Percentiles rank a stretch among this genome's conserved stretches.
Evolutionary conservation across 1,140 invertebrate genomes (phyloP).

Genomic region (Nymphalis io): DNA sequence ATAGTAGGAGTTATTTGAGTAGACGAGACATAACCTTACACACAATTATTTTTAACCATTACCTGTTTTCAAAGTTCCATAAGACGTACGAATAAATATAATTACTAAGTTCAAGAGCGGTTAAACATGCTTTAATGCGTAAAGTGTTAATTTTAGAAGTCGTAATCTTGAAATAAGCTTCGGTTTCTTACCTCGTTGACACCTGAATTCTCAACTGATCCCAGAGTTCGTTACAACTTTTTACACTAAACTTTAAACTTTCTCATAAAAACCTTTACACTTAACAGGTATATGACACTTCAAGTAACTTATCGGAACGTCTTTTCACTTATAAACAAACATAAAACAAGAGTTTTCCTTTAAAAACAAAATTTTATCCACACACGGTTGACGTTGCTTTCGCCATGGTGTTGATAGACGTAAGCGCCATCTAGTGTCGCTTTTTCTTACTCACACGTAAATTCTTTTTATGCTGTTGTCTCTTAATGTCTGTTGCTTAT

Average conservation of each 20-base stretch:
- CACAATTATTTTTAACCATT: slow-evolving; percentile 74
- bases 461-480: slow-evolving; percentile 17
- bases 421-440: slow-evolving; percentile 56
- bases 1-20: slow-evolving; percentile 45
- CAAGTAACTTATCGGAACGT: slow-evolving; percentile 55
- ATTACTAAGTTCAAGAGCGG: slow-evolving; percentile 48
- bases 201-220: slow-evolving; percentile 78
- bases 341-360: slow-evolving; percentile 70
- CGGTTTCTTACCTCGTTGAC: slow-evolving; percentile 80
- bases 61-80: slow-evolving; percentile 21
- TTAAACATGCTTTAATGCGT: slow-evolving; percentile 49
- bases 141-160: slow-evolving; percentile 72
- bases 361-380: slow-evolving; percentile 77
- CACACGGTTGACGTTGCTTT: slow-evolving; percentile 74
- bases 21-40: slow-evolving; percentile 74
- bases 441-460: slow-evolving; percentile 36
- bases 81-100: slow-evolving; percentile 40
- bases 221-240: slow-evolving; percentile 78
- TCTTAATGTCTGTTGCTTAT: not conserved
- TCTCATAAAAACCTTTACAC: slow-evolving; percentile 54
- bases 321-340: slow-evolving; percentile 70
- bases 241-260: slow-evolving; percentile 72
- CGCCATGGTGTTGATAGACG: slow-evolving; percentile 78
- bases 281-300: slow-evolving; percentile 57
- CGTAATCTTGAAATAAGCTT: slow-evolving; percentile 76